Evolutionary conservation across 2,113 vertebrate genomes (phyloP), one percentile per base, ranked within the genome.

Genomic region (Rousettus leschenaultii): DNA sequence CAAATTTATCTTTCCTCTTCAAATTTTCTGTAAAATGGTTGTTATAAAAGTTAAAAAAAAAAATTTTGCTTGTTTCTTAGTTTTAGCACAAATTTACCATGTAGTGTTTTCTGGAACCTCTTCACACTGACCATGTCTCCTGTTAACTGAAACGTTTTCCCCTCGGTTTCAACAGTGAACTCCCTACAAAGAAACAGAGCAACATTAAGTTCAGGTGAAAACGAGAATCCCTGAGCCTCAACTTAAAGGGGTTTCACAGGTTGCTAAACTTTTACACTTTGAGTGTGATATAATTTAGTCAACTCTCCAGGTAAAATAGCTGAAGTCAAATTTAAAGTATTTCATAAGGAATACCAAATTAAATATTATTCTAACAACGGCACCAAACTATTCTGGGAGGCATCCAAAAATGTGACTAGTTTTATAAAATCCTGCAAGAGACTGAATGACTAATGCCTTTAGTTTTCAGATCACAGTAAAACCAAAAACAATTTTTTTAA

Each of bases 91-190:
- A 94, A 84, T 97, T 99, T 98, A 99, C 99, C 99, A 57, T 99
- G 98, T 78, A 99, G 98, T 33, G 99, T 99, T 98, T 99, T 99
- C 99, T 99, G 99, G 98, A 99, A 99, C 83, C 99, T 99, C 98
- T 99, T 99, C 98, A 99, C 99, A 65, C 63, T 98, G 96, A 99
- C 99, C 99, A 99, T 99, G 97, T 99, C 99, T 98, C 99, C 99
- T 30, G 99, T 99, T 97, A 99, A 98, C 86, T 98, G 98, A 98
- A 99, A 99, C 16, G 99, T 99, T 98, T 99, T 99, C 92, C 99
- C 99, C 98, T 99, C 99, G 2, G 99, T 99, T 98, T 99, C 99
- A 93, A 99, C 93, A 94, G 99, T 99, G 98, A 99, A 99, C 98
- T 99, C 99, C 92, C 99, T 99, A 97, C 11, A 88, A 97, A 96